These are phyloP conservation scores for Lutjanus campechanus DNA, from an alignment of 2,797 vertebrate species.

Conservation along the genomic window DNA sequence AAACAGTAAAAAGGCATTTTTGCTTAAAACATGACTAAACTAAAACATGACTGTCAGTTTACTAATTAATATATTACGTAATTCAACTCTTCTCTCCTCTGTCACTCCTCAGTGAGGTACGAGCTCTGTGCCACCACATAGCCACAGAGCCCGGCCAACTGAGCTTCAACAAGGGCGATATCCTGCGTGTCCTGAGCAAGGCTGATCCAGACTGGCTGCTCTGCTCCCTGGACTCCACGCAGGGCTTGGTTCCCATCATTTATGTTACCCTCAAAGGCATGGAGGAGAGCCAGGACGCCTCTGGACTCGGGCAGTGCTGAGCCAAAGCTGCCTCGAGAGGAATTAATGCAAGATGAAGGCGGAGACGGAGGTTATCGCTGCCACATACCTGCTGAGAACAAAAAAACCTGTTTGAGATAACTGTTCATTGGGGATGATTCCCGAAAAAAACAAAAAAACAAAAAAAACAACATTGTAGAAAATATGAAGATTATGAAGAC, in stretches of 20 bases:
- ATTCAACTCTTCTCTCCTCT: not conserved
- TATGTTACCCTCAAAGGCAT: constrained; percentile 88
- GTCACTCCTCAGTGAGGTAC: constrained; percentile 87
- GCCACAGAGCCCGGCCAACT: constrained; percentile 92
- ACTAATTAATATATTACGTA: not conserved
- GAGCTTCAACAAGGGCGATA: constrained; percentile 94
- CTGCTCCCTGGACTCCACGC: constrained; percentile 86
- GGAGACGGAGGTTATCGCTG: constrained; percentile 5
- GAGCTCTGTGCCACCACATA: constrained; percentile 92
- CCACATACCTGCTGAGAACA: constrained; percentile 7
- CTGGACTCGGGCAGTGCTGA: constrained; percentile 40
- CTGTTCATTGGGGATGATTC: constrained; percentile 3
- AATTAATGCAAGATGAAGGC: not conserved
- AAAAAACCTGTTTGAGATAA: constrained; percentile 3
- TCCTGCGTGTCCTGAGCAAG: constrained; percentile 88
- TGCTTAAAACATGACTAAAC: not conserved
- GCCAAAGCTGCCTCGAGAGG: not conserved
- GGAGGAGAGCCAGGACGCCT: constrained; percentile 70
- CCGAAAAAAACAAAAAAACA: constrained; percentile 22
- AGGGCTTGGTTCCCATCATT: constrained; percentile 92
- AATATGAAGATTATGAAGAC: constrained; percentile 6
- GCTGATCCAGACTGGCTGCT: constrained; percentile 92
- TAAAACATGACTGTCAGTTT: not conserved
- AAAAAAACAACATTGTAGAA: constrained; percentile 21
- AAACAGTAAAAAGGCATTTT: too few relatives aligned